Percentiles rank a stretch among this genome's conserved stretches.
These are phyloP conservation scores for Hexactinellida sp. DNA, from an alignment of 37 sponge, comb jelly and placozoan genomes.

Conservation along the genomic window DNA sequence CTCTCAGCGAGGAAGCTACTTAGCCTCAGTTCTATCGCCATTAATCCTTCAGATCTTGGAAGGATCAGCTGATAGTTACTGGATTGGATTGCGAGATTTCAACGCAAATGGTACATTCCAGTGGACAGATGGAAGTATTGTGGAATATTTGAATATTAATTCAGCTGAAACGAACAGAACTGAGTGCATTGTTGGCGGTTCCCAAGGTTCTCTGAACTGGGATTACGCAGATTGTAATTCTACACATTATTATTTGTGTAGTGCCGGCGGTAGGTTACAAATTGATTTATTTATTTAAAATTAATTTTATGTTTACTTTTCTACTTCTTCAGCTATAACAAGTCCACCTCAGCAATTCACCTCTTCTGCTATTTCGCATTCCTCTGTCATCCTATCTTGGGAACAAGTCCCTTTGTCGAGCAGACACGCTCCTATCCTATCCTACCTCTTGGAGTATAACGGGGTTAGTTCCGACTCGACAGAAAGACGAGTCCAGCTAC, in stretches of 20 bases:
- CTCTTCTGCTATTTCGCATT: neutral
- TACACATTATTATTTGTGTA: neutral
- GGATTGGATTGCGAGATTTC: neutral
- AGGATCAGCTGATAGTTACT: neutral
- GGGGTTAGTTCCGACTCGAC: neutral
- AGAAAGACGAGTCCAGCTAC: neutral
- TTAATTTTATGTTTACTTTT: too few relatives aligned
- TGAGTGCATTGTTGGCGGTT: neutral
- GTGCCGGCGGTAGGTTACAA: slow-evolving; percentile 1
- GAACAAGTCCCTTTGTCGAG: neutral
- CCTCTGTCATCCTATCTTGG: neutral
- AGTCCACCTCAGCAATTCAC: neutral
- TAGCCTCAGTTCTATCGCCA: neutral
- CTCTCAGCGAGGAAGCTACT: neutral
- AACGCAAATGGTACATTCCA: neutral
- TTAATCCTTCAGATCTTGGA: neutral
- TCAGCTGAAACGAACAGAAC: neutral
- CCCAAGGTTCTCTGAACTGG: neutral
- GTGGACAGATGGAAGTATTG: neutral
- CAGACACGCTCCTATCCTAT: neutral
- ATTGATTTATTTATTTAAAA: too few relatives aligned
- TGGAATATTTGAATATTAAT: neutral
- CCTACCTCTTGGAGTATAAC: neutral
- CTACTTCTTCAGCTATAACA: neutral
- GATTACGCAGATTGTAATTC: neutral